These are phyloP conservation scores for Leistus spinibarbis DNA, from an alignment of 2,888 invertebrate species.

Conservation along the genomic window DNA sequence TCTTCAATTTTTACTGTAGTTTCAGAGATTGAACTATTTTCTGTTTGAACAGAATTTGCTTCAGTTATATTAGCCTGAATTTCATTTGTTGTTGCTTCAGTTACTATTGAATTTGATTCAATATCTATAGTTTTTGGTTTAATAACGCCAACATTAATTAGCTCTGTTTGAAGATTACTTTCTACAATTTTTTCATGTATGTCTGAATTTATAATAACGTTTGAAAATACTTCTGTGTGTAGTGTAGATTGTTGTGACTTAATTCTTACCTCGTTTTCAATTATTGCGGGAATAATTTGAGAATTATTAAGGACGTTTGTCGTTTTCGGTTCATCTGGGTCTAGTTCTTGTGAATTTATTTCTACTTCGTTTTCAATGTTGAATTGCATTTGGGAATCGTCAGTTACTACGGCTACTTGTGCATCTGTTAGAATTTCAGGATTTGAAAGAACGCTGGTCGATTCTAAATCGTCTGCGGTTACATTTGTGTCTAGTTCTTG, in stretches of 20 bases:
- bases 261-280: background rate
- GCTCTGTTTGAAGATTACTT: background rate
- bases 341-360: background rate
- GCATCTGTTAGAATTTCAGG: background rate
- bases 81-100: background rate
- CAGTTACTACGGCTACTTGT: background rate
- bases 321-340: too few species aligned
- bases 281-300: background rate
- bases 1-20: background rate
- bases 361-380: background rate
- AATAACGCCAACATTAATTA: background rate
- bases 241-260: background rate
- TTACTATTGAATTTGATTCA: background rate
- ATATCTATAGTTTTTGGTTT: background rate
- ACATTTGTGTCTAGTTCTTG: background rate
- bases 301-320: background rate
- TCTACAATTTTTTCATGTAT: background rate
- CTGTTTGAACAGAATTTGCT: background rate
- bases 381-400: too few species aligned
- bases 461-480: background rate
- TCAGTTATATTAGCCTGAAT: background rate
- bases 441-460: too few species aligned
- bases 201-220: background rate
- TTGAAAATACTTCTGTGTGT: background rate
- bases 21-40: background rate